phyloP scores from a whole-genome alignment of 2,888 invertebrate genomes.

The Drosophila affinis region DNA sequence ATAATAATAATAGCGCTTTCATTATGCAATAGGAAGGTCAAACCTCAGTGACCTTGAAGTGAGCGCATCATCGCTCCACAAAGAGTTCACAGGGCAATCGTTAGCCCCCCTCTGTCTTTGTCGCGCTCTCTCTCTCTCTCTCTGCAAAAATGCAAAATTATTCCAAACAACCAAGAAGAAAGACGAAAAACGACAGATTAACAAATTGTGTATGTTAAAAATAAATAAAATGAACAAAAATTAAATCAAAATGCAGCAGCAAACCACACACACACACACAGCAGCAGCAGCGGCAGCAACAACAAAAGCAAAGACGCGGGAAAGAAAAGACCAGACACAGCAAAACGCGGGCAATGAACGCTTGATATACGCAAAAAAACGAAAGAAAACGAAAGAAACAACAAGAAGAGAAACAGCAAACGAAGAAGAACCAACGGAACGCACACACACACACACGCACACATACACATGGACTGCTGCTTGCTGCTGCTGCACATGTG shows the following conservation, averaged over 20 bases:
- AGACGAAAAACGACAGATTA: conserved; percentile 51
- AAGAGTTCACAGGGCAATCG: conserved; percentile 24
- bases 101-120: neutral
- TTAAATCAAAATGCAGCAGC: conserved; percentile 58
- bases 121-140: neutral
- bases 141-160: conserved; percentile 25
- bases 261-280: too few relatives aligned
- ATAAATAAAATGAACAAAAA: conserved; percentile 58
- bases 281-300: conserved; percentile 45
- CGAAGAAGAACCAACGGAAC: conserved; percentile 51
- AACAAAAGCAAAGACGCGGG: conserved; percentile 22
- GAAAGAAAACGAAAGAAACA: conserved; percentile 13
- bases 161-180: conserved; percentile 12
- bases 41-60: conserved; percentile 34
- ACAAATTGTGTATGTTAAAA: conserved; percentile 63
- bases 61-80: conserved; percentile 1
- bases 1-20: too few relatives aligned
- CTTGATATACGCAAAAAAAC: conserved; percentile 72
- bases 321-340: conserved; percentile 37
- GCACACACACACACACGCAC: conserved; percentile 57
- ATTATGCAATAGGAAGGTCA: conserved; percentile 34
- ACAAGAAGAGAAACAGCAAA: conserved; percentile 39
- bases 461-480: conserved; percentile 15
- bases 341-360: conserved; percentile 76
- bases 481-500: conserved; percentile 40